Percentiles rank a stretch among this genome's conserved stretches.
Conservation (phyloP, 2,797 vertebrate species). For the Xyrichtys novacula region DNA sequence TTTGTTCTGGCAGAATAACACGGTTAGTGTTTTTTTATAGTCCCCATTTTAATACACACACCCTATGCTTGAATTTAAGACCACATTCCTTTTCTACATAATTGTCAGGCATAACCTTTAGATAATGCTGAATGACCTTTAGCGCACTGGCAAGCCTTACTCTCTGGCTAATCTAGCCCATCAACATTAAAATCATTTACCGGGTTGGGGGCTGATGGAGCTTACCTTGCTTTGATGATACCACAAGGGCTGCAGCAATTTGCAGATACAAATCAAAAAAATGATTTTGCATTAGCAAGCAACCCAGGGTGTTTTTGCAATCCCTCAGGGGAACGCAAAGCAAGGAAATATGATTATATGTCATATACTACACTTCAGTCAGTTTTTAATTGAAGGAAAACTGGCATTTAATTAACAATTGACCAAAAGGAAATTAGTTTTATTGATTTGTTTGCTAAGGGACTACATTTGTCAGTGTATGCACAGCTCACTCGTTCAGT, state of each 20-base stretch:
- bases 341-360: conserved; percentile 74
- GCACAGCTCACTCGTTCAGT: conserved; percentile 52
- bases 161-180: conserved; percentile 67
- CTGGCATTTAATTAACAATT: conserved; percentile 84
- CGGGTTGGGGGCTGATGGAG: conserved; percentile 66
- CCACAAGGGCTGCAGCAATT: conserved; percentile 69
- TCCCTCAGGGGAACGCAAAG: conserved; percentile 36
- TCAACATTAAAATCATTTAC: conserved; percentile 75
- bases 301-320: conserved; percentile 54
- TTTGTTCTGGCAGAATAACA: conserved; percentile 26
- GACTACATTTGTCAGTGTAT: conserved; percentile 65
- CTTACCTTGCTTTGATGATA: conserved; percentile 73
- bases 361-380: conserved; percentile 74
- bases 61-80: conserved; percentile 48
- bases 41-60: conserved; percentile 41
- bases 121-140: conserved; percentile 71
- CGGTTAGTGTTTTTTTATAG: conserved; percentile 22
- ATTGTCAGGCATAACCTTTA: conserved; percentile 70
- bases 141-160: conserved; percentile 50
- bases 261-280: conserved; percentile 79
- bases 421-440: conserved; percentile 83
- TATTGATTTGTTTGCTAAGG: conserved; percentile 84
- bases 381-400: conserved; percentile 81
- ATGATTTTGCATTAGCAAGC: conserved; percentile 71
- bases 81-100: conserved; percentile 46